Percentiles rank a stretch among this genome's conserved stretches.
Evolutionary conservation across 2,113 vertebrate genomes (phyloP).

Genomic region (Oenanthe melanoleuca): DNA sequence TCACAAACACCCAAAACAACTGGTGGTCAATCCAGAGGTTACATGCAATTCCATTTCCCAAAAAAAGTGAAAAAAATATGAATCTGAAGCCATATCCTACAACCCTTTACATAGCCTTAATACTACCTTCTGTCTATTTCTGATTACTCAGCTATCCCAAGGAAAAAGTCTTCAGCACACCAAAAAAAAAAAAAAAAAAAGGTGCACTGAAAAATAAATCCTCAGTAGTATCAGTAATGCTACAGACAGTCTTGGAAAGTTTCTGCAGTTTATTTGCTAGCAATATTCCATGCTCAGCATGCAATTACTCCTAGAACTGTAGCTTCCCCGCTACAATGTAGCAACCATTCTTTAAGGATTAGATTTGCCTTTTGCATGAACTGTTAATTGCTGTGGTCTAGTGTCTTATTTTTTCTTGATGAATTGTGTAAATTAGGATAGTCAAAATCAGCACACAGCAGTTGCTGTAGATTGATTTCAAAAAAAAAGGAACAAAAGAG

Average conservation of each 20-base stretch:
- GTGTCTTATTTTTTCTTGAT: not conserved
- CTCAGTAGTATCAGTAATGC: not conserved
- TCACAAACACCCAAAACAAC: not conserved
- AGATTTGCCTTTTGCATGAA: not conserved
- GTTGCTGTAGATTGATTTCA: not conserved
- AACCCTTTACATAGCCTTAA: not conserved
- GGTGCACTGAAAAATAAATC: not conserved
- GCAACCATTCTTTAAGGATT: not conserved
- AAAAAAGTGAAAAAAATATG: not conserved
- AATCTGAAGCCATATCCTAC: not conserved
- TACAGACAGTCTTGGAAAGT: not conserved
- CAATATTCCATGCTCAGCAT: not conserved
- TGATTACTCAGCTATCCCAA: not conserved
- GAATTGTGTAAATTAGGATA: not conserved
- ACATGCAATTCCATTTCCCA: not conserved
- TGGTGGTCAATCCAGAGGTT: not conserved
- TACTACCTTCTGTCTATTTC: not conserved
- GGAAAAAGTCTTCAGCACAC: not conserved
- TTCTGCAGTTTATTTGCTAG: not conserved
- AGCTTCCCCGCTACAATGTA: not conserved
- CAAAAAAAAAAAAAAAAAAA: not conserved
- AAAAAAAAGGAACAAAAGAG: not conserved
- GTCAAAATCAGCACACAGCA: not conserved
- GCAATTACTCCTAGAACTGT: not conserved
- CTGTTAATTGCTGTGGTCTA: not conserved